Evolutionary conservation across 1,140 invertebrate genomes (phyloP), one percentile per base, ranked within the genome.

Genomic region (Caenorhabditis briggsae): DNA sequence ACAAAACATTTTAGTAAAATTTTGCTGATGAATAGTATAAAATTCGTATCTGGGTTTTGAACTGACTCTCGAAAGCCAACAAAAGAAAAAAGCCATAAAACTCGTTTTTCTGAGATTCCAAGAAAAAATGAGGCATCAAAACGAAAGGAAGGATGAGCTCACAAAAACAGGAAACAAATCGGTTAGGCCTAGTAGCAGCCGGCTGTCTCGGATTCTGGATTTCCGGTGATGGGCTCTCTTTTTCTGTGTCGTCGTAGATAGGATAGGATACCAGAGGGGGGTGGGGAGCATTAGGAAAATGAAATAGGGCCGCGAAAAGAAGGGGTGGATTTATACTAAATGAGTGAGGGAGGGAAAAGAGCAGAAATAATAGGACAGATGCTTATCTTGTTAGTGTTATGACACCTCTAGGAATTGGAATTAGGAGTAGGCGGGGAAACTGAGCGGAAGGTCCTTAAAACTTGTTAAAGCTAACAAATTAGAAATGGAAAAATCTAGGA

Each of bases 321-420:
- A 9, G 58, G 61, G 61, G 64, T 70, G 64, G 64, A 70, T 48
- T 70, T 70, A 70, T 70, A 61, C 59, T 33, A 20, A 58, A 58
- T 58, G 56, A 58, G 56, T n/a, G n/a, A n/a, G n/a, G 8, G 56
- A 58, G 56, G n/a, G n/a, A 58, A n/a, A 5, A n/a, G n/a, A n/a
- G 2, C 16, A 3, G 59, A 25, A 25, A 61, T 61, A 78, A 78
- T 78, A 50, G 70, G 20, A 50, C 70, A 78, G 70, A 78, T 78
- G 70, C 70, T 78, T 78, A 78, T 78, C 70, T 78, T 48, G 46
- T 78, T 78, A 78, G 70, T 78, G 70, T 78, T 78, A 78, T 78
- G 70, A 78, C 70, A 78, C 70, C 70, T 78, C 70, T 53, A 78
- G 70, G 70, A 78, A 78, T 78, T 78, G 46, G 59, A 20, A 9